Conservation (phyloP, 2,113 vertebrate species). For the Eretmochelys imbricata region DNA sequence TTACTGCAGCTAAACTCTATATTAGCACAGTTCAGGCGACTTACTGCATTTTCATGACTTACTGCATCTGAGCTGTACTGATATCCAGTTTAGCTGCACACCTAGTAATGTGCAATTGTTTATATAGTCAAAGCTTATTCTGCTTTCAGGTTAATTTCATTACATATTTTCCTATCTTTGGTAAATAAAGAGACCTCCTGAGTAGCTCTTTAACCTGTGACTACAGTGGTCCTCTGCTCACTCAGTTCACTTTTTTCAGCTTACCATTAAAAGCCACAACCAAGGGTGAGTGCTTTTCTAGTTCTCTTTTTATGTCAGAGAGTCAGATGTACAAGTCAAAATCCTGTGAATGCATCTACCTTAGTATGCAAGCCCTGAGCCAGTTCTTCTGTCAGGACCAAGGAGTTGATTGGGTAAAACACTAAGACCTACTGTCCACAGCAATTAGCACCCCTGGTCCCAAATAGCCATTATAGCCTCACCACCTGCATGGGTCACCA, state of each 20-base stretch:
- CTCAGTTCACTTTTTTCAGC: neutral
- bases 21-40: no score
- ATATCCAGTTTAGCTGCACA: conserved; percentile 4
- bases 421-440: neutral
- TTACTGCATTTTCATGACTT: neutral
- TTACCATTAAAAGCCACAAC: neutral
- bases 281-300: neutral
- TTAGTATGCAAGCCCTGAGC: neutral
- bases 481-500: neutral
- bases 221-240: neutral
- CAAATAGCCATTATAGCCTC: neutral
- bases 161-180: conserved; percentile 19
- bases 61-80: neutral
- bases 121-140: neutral
- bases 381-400: neutral
- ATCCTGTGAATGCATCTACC: neutral
- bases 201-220: accelerated
- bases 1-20: no score
- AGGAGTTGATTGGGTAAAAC: neutral
- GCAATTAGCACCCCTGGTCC: neutral
- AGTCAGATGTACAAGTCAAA: neutral
- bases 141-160: conserved; percentile 12
- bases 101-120: neutral
- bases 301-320: neutral
- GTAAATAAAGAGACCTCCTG: neutral